Base-by-base conservation (phyloP, 2,113 vertebrate species). In the Sander vitreus region DNA sequence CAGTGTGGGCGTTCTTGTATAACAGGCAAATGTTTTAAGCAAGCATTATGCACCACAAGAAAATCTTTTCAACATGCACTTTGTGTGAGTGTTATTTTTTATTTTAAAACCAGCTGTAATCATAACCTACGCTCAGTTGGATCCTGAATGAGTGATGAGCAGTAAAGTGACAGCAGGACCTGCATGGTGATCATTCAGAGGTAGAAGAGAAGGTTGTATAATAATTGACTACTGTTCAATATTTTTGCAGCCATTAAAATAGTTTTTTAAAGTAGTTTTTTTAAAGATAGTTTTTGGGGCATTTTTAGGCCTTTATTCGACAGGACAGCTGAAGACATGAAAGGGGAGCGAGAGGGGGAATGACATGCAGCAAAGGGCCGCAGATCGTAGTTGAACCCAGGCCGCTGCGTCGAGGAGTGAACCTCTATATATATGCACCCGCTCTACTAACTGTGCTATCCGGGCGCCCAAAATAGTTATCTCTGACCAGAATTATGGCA, bases 1-100 rank as follows among this genome's bases (percentile, higher is more conserved):
- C 65, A 59, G 85, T 73, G 87, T 92, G 86, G 92, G 91, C 55
- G 89, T 90, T 85, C 72, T 92, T 92, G 86, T 89, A 54, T 88
- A 93, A 92, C 79, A 55, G 78, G 79, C 76, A 86, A 64, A 85
- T 90, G 86, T 89, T 92, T 89, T 75, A 89, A 83, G 81, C 76
- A 27, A 81, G 69, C 73, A 75, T 85, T 84, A 78, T 73, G 45
- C 58, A 71, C 78, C 80, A 85, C 66, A 45, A 73, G 25, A 83
- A 70, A 78, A 77, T 78, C 18, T 62, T 50, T 76, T 30, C 27
- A 67, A 25, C 23, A 19, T 57, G 50, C 39, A 23, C 53, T 88
- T 84, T 63, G 39, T 43, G 25, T 43, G 48, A 59, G 18, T 57
- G 64, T 83, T 84, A 78, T 21, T 68, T 76, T 78, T 65, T 78